phyloP scores from a whole-genome alignment of 2,888 invertebrate genomes.

The Eupithecia dodoneata region DNA sequence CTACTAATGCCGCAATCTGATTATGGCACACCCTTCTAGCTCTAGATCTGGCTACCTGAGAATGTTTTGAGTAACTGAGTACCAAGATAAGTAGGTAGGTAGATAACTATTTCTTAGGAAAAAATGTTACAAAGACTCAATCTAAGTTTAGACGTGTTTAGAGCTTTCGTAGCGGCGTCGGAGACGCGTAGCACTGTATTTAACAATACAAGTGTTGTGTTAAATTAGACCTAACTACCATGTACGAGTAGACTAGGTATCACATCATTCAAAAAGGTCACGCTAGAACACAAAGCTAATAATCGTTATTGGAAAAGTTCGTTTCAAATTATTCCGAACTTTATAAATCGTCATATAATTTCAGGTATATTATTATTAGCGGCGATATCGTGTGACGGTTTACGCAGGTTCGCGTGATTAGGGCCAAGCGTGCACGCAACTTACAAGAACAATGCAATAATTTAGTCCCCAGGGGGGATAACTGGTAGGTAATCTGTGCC shows the following conservation, averaged over 20 bases:
- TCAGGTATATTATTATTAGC: slow-evolving; percentile 50
- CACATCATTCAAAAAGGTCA: not conserved
- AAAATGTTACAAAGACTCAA: not conserved
- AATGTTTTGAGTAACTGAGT: slow-evolving; percentile 15
- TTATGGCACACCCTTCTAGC: slow-evolving; percentile 78
- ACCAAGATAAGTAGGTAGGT: not conserved
- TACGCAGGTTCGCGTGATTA: slow-evolving; percentile 59
- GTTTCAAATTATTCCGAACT: slow-evolving; percentile 41
- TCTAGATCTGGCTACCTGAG: slow-evolving; percentile 24
- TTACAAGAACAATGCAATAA: slow-evolving; percentile 59
- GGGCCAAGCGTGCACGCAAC: slow-evolving; percentile 61
- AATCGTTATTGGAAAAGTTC: slow-evolving; percentile 25
- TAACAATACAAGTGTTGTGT: not conserved
- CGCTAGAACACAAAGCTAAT: slow-evolving; percentile 12
- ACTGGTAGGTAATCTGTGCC: slow-evolving; percentile 24
- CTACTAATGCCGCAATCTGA: slow-evolving; percentile 82
- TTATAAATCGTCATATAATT: slow-evolving; percentile 44
- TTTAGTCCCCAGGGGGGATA: slow-evolving; percentile 40
- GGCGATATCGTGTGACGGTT: slow-evolving; percentile 49
- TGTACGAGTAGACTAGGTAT: not conserved
- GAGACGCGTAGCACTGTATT: slow-evolving; percentile 8
- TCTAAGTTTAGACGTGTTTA: not conserved
- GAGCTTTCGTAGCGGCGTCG: slow-evolving; percentile 14
- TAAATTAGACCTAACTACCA: not conserved
- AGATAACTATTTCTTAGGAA: not conserved